Base-by-base conservation (phyloP, 2,888 invertebrate species). In the Toxonevra muliebris region DNA sequence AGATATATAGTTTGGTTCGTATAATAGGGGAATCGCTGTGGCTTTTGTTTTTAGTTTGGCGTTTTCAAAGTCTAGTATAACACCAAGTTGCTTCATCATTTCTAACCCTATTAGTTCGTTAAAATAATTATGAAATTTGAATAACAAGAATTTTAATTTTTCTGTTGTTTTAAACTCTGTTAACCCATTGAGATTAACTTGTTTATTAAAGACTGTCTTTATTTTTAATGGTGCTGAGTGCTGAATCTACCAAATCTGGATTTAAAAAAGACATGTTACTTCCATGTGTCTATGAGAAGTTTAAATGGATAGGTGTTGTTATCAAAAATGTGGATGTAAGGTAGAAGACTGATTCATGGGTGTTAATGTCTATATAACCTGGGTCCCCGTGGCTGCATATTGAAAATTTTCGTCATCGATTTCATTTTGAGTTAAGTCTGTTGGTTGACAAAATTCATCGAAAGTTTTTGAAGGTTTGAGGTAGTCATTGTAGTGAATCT, bases 91-190 rank as follows among this genome's bases (percentile, higher is more conserved):
- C 12, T n/a, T 61, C 19, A 61, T 11, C 2, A 40, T 12, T n/a
- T 61, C 61, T 30, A 61, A 13, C 4, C 52, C 61, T n/a, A 61
- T 11, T 41, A 61, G 19, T 8, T 41, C 61, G 41, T 61, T 52
- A 19, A 61, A 60, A 48, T 61, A 61, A 11, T 50, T 52, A 52
- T 61, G 52, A 20, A 61, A 52, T 53, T n/a, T 19, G 53, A 17
- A 48, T n/a, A 48, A 3, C 8, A 48, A 48, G 53, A 19, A 53
- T 12, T 15, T 53, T 53, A 53, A 53, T 1, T 19, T 15, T 5
- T 15, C 5, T 19, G 17, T 53, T 5, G 7, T 17, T 53, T 53
- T 53, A 19, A 15, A 9, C 8, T 15, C 15, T 53, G n/a, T 15
- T 8, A 15, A 53, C 19, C 17, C 15, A 17, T 53, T 53, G 4